Base-by-base conservation (phyloP, 1,140 invertebrate species). In the Nephila pilipes region DNA sequence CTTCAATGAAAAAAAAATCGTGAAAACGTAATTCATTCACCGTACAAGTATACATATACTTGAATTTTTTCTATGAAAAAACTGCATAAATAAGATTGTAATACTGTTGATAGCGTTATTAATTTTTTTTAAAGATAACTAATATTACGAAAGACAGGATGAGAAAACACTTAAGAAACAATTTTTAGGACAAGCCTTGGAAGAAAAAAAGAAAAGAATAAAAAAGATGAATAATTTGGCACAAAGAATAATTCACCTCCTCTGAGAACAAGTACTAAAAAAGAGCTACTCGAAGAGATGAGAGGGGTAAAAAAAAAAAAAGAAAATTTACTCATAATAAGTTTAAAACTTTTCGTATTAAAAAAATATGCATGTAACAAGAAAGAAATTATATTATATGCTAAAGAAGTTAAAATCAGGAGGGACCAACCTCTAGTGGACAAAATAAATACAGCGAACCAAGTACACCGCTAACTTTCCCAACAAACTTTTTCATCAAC, bases 401-500 rank as follows among this genome's bases (percentile, higher is more conserved):
- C 80, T 81, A 54, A 55, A 75, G 80, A 81, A 55, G 46, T 54
- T 81, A 55, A 54, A 81, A 81, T 8, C 80, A 55, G 54, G 29
- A 55, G 80, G 80, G 80, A 81, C 46, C 2, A 29, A 25, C 46
- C 80, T 20, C 36, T n/a, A 54, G 36, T 81, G 80, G 80, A 54
- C 36, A 46, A 55, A 81, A 81, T 81, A 81, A 81, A 81, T 55
- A 54, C 22, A 54, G 54, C 38, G 46, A 46, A 81, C 18, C 16
- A 16, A 12, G 63, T 32, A 80, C 38, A 46, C 20, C 20, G 38
- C 80, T 46, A 54, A 81, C 38, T 81, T 81, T 81, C 80, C 18
- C 80, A 46, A 81, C 80, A 81, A 81, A 81, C 38, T 81, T 81
- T 81, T 81, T 81, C 80, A 46, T 54, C 46, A 81, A 54, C 80